Base-by-base conservation (phyloP, 1,140 invertebrate genomes). In the Drosophila sp. region DNA sequence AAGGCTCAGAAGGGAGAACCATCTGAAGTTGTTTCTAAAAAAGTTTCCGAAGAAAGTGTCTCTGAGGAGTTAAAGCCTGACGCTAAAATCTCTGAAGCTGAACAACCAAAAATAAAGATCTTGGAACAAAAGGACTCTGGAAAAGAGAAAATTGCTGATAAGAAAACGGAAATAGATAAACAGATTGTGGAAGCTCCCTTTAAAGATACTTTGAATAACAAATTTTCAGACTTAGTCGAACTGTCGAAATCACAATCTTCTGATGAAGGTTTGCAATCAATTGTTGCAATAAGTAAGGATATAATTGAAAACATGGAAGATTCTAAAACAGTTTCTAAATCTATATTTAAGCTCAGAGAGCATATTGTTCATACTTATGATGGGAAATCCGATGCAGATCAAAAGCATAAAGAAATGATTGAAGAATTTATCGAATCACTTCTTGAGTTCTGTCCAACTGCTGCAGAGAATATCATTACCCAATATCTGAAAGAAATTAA, bases 301-400 rank as follows among this genome's bases (percentile, higher is more conserved):
- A 51, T 82, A 36, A 43, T 87, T 0, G 71, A 80, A 16, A 75
- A 78, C 32, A 16, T 80, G 0, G 34, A 59, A 18, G 62, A 89
- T 41, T 9, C 6, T 1, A 65, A 73, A 2, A 70, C 66, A 43
- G 54, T 84, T 1, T 40, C 67, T 6, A 91, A 91, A 43, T 63
- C 62, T 1, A 67, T 91, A 34, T 91, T 90, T 7, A 89, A 91
- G 32, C 13, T 91, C 7, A 74, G 71, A 29, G 90, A 91, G 16
- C 78, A 89, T 14, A 91, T 91, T 41, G 86, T 91, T 18, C 86
- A 91, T n/a, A 91, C 90, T 0, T 91, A 90, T 45, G 82, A 91
- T 56, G 74, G 76, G 4, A 84, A 65, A 43, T 4, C 59, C 5
- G 21, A 25, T 2, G 43, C 66, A 7, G 65, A 79, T 4, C 46